Percentiles rank a stretch among this genome's conserved stretches.
These are phyloP conservation scores for Perca schrenkii DNA, from an alignment of 2,113 vertebrate genomes.

Conservation along the genomic window DNA sequence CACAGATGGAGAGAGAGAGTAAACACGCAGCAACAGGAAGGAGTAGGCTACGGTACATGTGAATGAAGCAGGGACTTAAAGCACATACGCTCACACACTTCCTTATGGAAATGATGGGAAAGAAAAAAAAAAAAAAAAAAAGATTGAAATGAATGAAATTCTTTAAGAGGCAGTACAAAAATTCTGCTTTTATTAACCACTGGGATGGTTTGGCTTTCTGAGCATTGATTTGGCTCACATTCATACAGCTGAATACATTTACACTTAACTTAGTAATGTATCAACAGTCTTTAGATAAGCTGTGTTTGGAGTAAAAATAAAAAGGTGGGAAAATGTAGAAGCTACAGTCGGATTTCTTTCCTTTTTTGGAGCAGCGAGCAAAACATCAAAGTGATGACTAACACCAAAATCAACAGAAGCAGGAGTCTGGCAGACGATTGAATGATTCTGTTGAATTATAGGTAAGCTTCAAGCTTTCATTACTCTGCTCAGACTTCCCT, in stretches of 20 bases:
- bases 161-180: neutral
- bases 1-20: neutral
- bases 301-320: neutral
- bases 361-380: neutral
- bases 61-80: slow-evolving; percentile 21
- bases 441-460: neutral
- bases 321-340: neutral
- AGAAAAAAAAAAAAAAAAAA: neutral
- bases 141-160: neutral
- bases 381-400: slow-evolving; percentile 1
- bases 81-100: neutral
- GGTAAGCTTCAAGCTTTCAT: neutral
- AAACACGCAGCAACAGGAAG: slow-evolving; percentile 43
- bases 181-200: neutral
- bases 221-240: neutral
- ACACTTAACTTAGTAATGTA: neutral
- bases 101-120: neutral
- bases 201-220: neutral
- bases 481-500: neutral
- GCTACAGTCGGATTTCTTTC: neutral
- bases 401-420: neutral
- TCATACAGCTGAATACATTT: neutral
- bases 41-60: slow-evolving; percentile 36
- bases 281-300: neutral
- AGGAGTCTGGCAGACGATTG: neutral